Base-by-base conservation (phyloP, 2,113 vertebrate genomes). In the Microtus oregoni region DNA sequence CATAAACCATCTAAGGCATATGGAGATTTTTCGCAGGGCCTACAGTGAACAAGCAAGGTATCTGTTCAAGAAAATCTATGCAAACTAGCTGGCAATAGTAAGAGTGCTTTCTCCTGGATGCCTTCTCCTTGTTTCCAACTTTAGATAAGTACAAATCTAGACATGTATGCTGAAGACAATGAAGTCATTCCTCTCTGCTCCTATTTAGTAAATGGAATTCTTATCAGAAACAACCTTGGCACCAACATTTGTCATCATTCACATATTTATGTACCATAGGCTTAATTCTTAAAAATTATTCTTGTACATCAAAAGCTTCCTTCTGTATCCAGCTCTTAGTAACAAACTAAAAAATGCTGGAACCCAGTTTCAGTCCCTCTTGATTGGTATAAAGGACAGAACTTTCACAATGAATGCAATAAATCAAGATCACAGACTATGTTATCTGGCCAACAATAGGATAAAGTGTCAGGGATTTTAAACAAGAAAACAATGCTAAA, bases 21-120 rank as follows among this genome's bases (percentile, higher is more conserved):
- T 88, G 67, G 47, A 93, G 93, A 73, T 88, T 67, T 11, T 72
- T 7, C 41, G 19, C 1, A 61, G 22, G 35, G 9, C 3, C 47
- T 81, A 76, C 11, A 86, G 58, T 35, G 79, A 93, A 76, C 47
- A 14, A 94, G 58, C 12, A 86, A 90, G 28, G 47, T 32, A 86
- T 91, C 81, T 95, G 55, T 91, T 86, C 6, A 20, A 41, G 5
- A 94, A 96, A 92, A 77, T 68, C 38, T 70, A 65, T 75, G 68
- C 65, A 63, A 94, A 63, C 11, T 72, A 94, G 58, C 7, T 95
- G 86, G 83, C 50, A 72, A 72, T 15, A 88, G 15, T 70, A n/a
- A 88, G 11, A 82, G 10, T 55, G 28, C 41, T 24, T 85, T 30
- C 0, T n/a, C n/a, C 70, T 94, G 47, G 3, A 78, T 7, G 88